phyloP scores from a whole-genome alignment of 2,797 vertebrate genomes.

The Pangasius larnaudii region DNA sequence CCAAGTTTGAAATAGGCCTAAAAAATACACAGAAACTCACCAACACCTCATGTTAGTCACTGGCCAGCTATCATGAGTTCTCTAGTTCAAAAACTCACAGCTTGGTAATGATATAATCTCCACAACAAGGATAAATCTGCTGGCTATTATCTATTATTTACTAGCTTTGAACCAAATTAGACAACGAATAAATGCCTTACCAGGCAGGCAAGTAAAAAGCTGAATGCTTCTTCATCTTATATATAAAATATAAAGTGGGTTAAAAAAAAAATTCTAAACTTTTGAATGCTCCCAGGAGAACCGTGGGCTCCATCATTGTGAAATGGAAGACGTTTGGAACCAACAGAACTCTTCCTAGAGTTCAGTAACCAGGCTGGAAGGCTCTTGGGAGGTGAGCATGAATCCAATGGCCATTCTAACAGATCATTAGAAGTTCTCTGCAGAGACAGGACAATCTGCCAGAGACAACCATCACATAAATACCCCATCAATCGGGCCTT shows the following conservation, averaged over 20 bases:
- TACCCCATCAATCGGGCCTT: neutral
- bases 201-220: neutral
- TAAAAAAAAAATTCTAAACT: neutral
- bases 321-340: neutral
- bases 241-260: neutral
- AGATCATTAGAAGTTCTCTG: neutral
- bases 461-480: neutral
- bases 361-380: neutral
- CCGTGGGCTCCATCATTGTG: neutral
- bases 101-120: neutral
- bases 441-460: neutral
- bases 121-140: neutral
- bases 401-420: neutral
- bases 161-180: neutral
- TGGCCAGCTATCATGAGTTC: neutral
- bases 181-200: neutral
- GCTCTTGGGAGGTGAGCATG: neutral
- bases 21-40: slow-evolving; percentile 3
- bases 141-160: neutral
- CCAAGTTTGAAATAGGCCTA: neutral
- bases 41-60: neutral
- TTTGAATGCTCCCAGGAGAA: neutral
- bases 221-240: neutral
- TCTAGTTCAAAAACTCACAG: neutral
- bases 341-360: neutral